Evolutionary conservation across 2,113 vertebrate genomes (phyloP), one percentile per base, ranked within the genome.

Genomic region (Eretmochelys imbricata): DNA sequence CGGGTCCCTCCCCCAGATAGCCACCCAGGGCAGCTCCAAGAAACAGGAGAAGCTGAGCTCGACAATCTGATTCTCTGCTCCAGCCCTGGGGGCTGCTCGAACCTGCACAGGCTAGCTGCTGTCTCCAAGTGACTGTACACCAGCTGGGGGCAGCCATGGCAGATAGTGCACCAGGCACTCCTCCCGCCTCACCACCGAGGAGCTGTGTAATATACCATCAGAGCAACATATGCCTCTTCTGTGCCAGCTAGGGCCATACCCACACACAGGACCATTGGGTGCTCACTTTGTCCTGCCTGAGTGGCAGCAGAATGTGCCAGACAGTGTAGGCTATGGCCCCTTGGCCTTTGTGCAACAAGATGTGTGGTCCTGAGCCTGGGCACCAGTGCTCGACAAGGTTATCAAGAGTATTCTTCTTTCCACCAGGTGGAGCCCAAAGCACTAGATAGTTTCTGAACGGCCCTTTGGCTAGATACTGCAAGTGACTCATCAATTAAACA

Each of bases 401-500:
- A 5, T 0, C 69, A 17, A 35, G 57, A 27, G 14, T 6, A 49
- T 16, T 78, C 38, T 89, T 48, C 84, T 88, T 90, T 62, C 94
- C 95, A 81, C 78, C 90, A 94, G 87, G 9, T 94, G 93, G 93
- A 97, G 94, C 90, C 72, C 93, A 83, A 92, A 27, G 14, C 83
- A 22, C 48, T 8, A 46, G 42, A 24, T 24, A 10, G 69, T 11
- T 46, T 76, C 38, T 25, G 24, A 78, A 48, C 8, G 42, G 42
- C 22, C 13, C 42, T 13, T 78, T 78, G 65, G n/a, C 65, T 22
- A 22, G 65, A 20, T 22, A 10, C 65, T 38, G 17, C 65, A 25
- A 78, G 75, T 48, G 25, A 48, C 38, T 48, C 12, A 1, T 29
- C 48, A 78, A 48, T 78, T 13, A 27, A 78, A 48, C 10, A 27